Conservation (phyloP, 2,888 invertebrate species). For the Stegophylla sp. region DNA sequence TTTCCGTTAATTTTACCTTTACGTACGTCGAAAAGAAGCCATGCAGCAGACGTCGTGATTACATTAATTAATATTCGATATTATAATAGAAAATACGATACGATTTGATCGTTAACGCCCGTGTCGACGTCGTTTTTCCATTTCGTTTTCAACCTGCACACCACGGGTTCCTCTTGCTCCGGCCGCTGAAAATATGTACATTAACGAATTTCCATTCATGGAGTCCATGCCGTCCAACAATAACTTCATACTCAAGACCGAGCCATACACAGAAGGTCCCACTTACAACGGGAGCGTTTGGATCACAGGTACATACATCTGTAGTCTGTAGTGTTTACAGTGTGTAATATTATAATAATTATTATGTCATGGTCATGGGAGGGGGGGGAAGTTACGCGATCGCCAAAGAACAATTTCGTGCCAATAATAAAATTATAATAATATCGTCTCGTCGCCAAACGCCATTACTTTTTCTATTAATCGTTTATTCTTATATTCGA, state of each 20-base stretch:
- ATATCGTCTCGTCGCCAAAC: no score
- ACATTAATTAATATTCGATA: no score
- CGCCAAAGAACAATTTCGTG: background rate
- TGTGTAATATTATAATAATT: no score
- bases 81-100: no score
- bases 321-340: background rate
- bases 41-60: no score
- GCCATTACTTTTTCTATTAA: background rate
- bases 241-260: conserved; percentile 53
- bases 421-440: background rate
- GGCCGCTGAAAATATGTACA: conserved; percentile 37
- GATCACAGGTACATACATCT: conserved; percentile 57
- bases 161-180: background rate
- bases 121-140: background rate
- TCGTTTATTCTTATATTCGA: background rate
- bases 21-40: no score
- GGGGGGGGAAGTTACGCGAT: no score
- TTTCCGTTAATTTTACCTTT: no score
- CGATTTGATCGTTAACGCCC: no score
- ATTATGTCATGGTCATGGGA: no score
- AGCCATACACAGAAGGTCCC: conserved; percentile 19
- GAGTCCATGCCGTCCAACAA: conserved; percentile 49
- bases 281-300: conserved; percentile 52
- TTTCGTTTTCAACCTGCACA: background rate
- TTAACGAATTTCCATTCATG: conserved; percentile 50